Percentiles rank a stretch among this genome's conserved stretches.
Evolutionary conservation across 1,140 invertebrate species (phyloP).

Genomic region (Ganaspis sp.): DNA sequence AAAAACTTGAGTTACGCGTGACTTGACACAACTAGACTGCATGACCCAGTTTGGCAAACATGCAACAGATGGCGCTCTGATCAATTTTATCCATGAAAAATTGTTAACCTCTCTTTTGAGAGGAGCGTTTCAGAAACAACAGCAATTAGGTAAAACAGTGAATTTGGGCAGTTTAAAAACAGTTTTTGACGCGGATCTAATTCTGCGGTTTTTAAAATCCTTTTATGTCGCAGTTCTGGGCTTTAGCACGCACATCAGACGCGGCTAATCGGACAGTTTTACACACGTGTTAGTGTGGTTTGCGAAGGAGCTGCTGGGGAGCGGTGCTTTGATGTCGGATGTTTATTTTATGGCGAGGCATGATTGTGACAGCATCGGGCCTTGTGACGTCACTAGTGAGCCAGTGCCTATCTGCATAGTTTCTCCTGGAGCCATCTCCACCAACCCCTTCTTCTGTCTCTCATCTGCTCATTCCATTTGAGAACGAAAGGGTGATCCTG

Average conservation of each 20-base stretch:
- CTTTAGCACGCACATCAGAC: slow-evolving; percentile 15
- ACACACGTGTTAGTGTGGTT: slow-evolving; percentile 33
- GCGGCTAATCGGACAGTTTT: slow-evolving; percentile 35
- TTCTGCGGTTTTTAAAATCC: background rate
- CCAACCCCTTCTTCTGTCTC: slow-evolving; percentile 19
- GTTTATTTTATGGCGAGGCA: slow-evolving; percentile 62
- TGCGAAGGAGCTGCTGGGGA: slow-evolving; percentile 27
- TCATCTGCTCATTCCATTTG: slow-evolving; percentile 33
- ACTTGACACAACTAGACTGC: too few relatives aligned
- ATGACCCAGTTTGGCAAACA: too few relatives aligned
- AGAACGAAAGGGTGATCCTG: slow-evolving; percentile 35
- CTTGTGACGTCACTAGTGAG: slow-evolving; percentile 58
- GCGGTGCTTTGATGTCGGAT: slow-evolving; percentile 65
- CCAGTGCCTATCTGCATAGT: slow-evolving; percentile 4
- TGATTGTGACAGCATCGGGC: slow-evolving; percentile 61
- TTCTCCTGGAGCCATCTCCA: slow-evolving; percentile 33
- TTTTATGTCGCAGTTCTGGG: slow-evolving; percentile 7
- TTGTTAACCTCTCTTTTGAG: too few relatives aligned
- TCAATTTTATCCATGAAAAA: too few relatives aligned
- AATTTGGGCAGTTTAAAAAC: background rate
- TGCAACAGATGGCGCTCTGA: too few relatives aligned
- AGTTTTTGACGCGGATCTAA: background rate
- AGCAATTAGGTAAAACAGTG: too few relatives aligned
- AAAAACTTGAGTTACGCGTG: too few relatives aligned
- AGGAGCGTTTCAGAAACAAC: too few relatives aligned